Base-by-base conservation (phyloP, 53 echinoderm and acorn worm genomes). In the Stichopus horrens region DNA sequence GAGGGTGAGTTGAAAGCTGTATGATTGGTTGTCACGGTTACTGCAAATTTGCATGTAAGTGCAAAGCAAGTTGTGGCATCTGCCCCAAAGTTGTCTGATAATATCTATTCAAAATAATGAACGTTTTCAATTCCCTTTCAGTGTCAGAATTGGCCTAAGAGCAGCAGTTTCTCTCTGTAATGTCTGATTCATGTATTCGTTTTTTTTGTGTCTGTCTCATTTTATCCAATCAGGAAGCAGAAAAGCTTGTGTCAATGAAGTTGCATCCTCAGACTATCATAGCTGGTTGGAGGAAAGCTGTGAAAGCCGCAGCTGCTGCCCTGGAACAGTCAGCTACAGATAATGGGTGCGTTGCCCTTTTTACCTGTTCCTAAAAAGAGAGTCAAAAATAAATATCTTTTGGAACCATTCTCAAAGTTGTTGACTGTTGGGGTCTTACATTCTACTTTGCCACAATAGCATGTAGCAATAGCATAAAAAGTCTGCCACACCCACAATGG, bases 181-280 rank as follows among this genome's bases (percentile, higher is more conserved):
- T 18, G 67, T 18, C 67, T 18, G 11, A 66, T 14, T 18, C 11
- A 66, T 14, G 18, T 66, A 2, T 14, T 14, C 11, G 67, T 14
- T 14, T 18, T 18, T 66, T 18, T 18, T 66, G 67, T 18, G 18
- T 66, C 67, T 14, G 67, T 18, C 18, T 18, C 67, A 18, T 14
- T 11, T 66, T 18, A 14, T 66, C 37, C 37, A 37, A 16, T 16
- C 63, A 97, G 97, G 97, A 97, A 88, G 97, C 97, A 58, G 97
- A 97, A 81, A 88, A 88, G 56, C 89, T 97, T 18, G 85, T 95
- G 13, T 89, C 83, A 9, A 94, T 93, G 86, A 97, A 97, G 93
- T 79, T 97, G 6, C 97, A 97, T 77, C 97, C 97, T 23, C 97
- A 97, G 88, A 97, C 97, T 10, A 95, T 97, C 90, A 95, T 97